A percentile compares a stretch with the other conserved stretches of the same genome.
These are phyloP conservation scores for Dermochelys coriacea DNA, from an alignment of 2,797 vertebrate species.

Conservation along the genomic window DNA sequence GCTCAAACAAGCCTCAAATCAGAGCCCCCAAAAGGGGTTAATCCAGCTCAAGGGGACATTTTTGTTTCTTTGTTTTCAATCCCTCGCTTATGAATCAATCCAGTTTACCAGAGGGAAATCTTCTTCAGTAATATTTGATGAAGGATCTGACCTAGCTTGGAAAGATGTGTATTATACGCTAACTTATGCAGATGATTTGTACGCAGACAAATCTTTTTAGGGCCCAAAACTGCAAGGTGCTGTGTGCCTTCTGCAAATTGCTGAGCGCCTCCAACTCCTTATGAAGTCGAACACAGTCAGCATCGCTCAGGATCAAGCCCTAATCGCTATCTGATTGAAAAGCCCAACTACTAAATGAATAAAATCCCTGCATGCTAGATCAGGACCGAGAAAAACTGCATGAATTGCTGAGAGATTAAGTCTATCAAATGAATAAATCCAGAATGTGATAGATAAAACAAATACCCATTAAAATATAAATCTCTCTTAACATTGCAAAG, in stretches of 20 bases:
- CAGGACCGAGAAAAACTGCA: slow-evolving; percentile 31
- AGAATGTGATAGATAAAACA: slow-evolving; percentile 67
- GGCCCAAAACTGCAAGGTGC: slow-evolving; percentile 11
- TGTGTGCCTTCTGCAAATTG: background rate
- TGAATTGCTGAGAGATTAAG: slow-evolving; percentile 17
- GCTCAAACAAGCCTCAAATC: background rate
- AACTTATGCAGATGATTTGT: background rate
- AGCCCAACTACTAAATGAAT: slow-evolving; percentile 36
- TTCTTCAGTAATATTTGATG: background rate
- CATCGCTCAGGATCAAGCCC: slow-evolving; percentile 5
- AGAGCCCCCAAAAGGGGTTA: background rate
- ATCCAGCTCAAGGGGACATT: background rate
- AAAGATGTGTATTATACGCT: background rate
- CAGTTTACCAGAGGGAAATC: slow-evolving; percentile 15
- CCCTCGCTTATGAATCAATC: background rate
- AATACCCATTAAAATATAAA: slow-evolving; percentile 71
- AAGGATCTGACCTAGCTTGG: background rate
- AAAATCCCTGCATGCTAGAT: slow-evolving; percentile 35
- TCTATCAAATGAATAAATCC: slow-evolving; percentile 66
- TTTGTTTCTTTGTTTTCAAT: background rate
- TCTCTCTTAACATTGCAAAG: slow-evolving; percentile 31
- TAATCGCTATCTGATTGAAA: slow-evolving; percentile 56
- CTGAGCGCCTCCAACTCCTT: background rate
- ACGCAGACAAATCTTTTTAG: background rate
- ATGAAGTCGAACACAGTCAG: background rate